Conservation (phyloP, 2,797 vertebrate species). For the Gallirallus australis region DNA sequence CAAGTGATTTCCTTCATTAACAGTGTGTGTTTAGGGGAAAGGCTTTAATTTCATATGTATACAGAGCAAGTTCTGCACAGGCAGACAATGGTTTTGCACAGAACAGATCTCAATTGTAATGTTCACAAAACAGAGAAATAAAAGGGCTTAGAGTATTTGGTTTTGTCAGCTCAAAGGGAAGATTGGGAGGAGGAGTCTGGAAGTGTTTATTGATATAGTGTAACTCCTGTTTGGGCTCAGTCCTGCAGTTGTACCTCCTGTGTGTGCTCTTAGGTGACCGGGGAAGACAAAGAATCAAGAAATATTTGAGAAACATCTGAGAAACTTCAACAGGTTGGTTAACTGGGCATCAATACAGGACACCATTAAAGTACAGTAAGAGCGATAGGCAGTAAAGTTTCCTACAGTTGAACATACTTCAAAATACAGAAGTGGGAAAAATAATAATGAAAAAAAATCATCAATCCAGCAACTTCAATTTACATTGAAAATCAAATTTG, state of each 20-base stretch:
- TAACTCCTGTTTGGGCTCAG: background rate
- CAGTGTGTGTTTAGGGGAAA: background rate
- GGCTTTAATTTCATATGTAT: background rate
- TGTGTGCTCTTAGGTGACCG: background rate
- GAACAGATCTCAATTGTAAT: background rate
- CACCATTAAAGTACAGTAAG: background rate
- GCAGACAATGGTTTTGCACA: background rate
- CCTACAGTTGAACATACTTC: background rate
- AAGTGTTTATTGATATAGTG: background rate
- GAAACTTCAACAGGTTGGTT: background rate
- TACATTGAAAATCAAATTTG: background rate
- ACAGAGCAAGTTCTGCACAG: background rate
- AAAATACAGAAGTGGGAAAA: background rate
- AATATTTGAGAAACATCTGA: background rate
- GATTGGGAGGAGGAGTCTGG: background rate
- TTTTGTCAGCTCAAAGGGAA: background rate
- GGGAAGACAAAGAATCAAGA: background rate
- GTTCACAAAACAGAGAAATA: background rate
- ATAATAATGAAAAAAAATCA: rapidly evolving
- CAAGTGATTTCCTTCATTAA: constrained; percentile 35
- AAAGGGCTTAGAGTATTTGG: background rate
- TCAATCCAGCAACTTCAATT: background rate
- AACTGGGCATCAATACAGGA: background rate
- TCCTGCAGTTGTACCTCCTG: background rate
- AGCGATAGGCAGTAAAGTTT: background rate